Conservation (phyloP, 92 coral and sea anemone species). For the Diadumene lineata region DNA sequence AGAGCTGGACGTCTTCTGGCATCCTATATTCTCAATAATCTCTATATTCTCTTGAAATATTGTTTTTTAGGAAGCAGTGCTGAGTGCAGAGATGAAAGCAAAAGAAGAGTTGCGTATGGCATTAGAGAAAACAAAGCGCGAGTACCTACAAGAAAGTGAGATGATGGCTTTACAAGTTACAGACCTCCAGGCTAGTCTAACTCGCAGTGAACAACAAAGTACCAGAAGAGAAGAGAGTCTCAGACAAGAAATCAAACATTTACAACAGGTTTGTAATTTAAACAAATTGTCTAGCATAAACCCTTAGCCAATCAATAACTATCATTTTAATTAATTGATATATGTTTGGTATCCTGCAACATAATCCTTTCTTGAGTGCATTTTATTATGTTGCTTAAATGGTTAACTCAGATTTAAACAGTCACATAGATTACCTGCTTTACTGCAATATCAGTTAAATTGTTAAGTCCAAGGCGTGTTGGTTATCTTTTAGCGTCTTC, state of each 20-base stretch:
- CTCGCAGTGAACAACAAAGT: constrained; percentile 85
- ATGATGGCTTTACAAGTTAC: constrained; percentile 81
- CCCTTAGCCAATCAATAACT: background rate
- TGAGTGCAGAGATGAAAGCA: constrained; percentile 93
- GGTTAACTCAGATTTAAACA: too few relatives aligned
- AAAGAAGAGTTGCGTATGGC: constrained; percentile 92
- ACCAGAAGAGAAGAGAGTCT: constrained; percentile 90
- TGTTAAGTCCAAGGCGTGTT: background rate
- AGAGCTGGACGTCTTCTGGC: too few relatives aligned
- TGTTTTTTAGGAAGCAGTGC: constrained; percentile 81
- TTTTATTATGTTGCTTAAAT: too few relatives aligned
- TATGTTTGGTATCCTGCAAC: too few relatives aligned
- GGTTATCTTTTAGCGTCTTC: constrained; percentile 71
- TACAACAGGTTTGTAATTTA: constrained; percentile 99
- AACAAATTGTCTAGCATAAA: background rate
- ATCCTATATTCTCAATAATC: too few relatives aligned
- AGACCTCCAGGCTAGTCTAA: constrained; percentile 81
- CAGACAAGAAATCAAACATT: constrained; percentile 87
- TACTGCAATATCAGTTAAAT: background rate
- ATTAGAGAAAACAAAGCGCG: constrained; percentile 78
- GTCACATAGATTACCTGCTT: too few relatives aligned
- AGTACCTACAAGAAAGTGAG: constrained; percentile 72
- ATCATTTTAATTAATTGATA: too few relatives aligned
- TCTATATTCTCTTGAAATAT: too few relatives aligned
- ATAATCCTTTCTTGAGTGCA: too few relatives aligned